Percentiles rank a stretch among this genome's conserved stretches.
phyloP scores from a whole-genome alignment of 2,888 invertebrate species.

The Sinelater perroti region DNA sequence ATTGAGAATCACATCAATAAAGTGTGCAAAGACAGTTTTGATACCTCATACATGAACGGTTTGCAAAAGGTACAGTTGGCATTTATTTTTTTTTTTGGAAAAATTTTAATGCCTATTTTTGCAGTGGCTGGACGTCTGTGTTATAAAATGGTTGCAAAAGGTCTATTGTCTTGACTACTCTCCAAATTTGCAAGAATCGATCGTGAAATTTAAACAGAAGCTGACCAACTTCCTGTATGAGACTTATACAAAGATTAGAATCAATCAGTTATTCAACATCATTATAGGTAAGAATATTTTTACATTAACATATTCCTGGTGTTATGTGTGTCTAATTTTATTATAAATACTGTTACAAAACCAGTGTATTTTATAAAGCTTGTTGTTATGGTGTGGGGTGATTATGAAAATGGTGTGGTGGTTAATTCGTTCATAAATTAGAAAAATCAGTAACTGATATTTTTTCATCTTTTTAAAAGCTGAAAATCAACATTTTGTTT shows the following conservation, averaged over 20 bases:
- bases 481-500: too few relatives aligned
- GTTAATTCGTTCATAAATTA: too few relatives aligned
- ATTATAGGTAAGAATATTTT: slow-evolving; percentile 78
- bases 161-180: slow-evolving; percentile 78
- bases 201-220: slow-evolving; percentile 77
- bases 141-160: slow-evolving; percentile 85
- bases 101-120: slow-evolving; percentile 42
- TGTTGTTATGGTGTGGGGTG: too few relatives aligned
- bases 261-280: slow-evolving; percentile 93
- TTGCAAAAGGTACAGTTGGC: slow-evolving; percentile 72
- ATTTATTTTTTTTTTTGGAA: background rate
- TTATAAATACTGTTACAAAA: too few relatives aligned
- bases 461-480: too few relatives aligned
- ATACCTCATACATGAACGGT: slow-evolving; percentile 79
- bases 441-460: too few relatives aligned
- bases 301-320: too few relatives aligned
- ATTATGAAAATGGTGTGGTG: too few relatives aligned
- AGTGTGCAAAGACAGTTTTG: slow-evolving; percentile 86
- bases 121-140: slow-evolving; percentile 86
- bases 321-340: too few relatives aligned
- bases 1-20: slow-evolving; percentile 86
- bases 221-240: slow-evolving; percentile 85
- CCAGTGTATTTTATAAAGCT: too few relatives aligned
- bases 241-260: slow-evolving; percentile 86
- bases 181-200: slow-evolving; percentile 66